Conservation (phyloP, 2,797 vertebrate genomes). For the Anisognathus igniventris region DNA sequence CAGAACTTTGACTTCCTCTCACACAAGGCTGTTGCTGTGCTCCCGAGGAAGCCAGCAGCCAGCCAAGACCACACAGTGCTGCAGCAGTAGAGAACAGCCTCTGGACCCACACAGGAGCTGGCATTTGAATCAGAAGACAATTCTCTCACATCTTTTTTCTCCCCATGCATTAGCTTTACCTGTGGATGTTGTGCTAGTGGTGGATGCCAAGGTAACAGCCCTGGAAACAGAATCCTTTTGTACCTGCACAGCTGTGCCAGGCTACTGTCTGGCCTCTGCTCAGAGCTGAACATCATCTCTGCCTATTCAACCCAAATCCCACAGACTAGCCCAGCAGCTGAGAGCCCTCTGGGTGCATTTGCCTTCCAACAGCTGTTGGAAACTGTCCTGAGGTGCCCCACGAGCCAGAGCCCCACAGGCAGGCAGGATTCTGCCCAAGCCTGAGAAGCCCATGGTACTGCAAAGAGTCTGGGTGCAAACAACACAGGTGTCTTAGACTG, state of each 20-base stretch:
- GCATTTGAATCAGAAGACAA: constrained; percentile 28
- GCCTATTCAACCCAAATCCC: not conserved
- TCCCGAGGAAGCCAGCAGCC: not conserved
- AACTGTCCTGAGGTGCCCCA: accelerated
- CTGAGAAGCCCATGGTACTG: not conserved
- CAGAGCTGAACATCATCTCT: not conserved
- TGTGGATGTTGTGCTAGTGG: not conserved
- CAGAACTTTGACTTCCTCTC: constrained; percentile 14
- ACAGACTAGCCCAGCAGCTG: not conserved
- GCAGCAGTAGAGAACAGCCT: not conserved
- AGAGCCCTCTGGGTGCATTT: not conserved
- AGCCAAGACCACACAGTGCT: not conserved
- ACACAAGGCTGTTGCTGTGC: not conserved
- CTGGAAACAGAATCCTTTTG: not conserved
- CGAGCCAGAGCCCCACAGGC: not conserved
- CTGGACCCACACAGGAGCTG: not conserved
- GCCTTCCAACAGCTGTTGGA: not conserved
- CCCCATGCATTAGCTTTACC: not conserved
- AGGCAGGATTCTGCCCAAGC: not conserved
- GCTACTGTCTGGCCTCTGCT: not conserved
- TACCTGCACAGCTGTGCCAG: not conserved
- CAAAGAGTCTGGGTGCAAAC: not conserved
- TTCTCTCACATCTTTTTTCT: not conserved
- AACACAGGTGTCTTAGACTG: not conserved
- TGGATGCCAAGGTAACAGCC: not conserved